phyloP scores from a whole-genome alignment of 1,140 invertebrate genomes.

The Bombus superbus region DNA sequence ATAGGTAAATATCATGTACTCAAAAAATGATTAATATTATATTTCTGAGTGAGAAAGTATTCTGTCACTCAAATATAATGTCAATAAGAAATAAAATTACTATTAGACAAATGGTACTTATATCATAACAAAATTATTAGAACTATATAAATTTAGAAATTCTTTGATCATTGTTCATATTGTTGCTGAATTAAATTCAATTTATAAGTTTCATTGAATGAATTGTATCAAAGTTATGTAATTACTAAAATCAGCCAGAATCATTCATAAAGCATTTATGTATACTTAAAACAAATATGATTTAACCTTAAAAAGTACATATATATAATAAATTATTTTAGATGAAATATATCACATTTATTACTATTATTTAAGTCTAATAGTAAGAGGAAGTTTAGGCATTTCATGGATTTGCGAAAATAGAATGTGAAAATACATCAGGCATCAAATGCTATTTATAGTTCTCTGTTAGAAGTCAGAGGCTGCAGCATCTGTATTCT shows the following conservation, averaged over 20 bases:
- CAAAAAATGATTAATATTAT: not conserved
- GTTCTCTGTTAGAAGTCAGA: constrained; percentile 78
- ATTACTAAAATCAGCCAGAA: constrained; percentile 1
- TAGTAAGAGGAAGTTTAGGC: constrained; percentile 66
- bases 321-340: constrained; percentile 28
- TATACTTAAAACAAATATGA: not conserved
- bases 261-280: constrained; percentile 2
- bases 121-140: not conserved
- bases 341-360: constrained; percentile 32
- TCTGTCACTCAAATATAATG: not conserved
- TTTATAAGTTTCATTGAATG: constrained; percentile 14
- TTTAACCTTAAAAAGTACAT: not conserved
- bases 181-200: not conserved
- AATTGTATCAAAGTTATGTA: constrained; percentile 39
- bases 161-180: not conserved
- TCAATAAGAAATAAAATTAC: not conserved
- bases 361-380: constrained; percentile 61
- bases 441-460: constrained; percentile 81
- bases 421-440: constrained; percentile 78
- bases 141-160: not conserved
- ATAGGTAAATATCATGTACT: not conserved
- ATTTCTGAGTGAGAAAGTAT: not conserved
- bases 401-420: constrained; percentile 77
- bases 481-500: constrained; percentile 73
- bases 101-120: not conserved